These are phyloP conservation scores for Okamejei kenojei DNA, from an alignment of 2,797 vertebrate genomes.

Conservation along the genomic window DNA sequence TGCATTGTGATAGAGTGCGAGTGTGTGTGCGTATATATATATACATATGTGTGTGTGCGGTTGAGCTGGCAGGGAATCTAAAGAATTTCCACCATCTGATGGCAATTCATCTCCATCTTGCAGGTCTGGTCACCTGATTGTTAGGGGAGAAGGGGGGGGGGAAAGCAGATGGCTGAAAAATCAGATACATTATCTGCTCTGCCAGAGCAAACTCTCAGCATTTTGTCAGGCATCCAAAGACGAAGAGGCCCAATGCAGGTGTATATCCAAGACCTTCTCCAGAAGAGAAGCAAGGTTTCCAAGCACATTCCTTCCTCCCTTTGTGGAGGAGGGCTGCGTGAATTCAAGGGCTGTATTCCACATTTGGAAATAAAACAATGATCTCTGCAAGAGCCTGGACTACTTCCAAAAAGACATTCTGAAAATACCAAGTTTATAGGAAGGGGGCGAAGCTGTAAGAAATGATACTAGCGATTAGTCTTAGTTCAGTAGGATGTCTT, in stretches of 20 bases:
- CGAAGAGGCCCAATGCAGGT: background rate
- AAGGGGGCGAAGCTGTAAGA: background rate
- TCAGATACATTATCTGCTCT: background rate
- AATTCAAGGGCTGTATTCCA: background rate
- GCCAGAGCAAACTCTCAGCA: background rate
- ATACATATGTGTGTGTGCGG: too few species aligned
- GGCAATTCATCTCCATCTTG: slow-evolving; percentile 11
- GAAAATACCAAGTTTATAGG: background rate
- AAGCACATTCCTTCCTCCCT: background rate
- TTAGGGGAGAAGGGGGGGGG: background rate
- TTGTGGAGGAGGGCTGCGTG: too few species aligned
- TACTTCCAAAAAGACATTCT: background rate
- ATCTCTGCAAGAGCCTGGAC: background rate
- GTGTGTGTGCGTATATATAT: too few species aligned
- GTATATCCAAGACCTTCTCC: too few species aligned
- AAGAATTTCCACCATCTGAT: background rate
- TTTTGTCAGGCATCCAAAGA: background rate
- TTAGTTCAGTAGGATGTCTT: background rate
- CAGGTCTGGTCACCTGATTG: background rate
- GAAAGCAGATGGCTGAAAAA: slow-evolving; percentile 24
- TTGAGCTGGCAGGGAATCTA: slow-evolving; percentile 13
- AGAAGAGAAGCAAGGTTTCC: background rate
- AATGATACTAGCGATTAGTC: background rate
- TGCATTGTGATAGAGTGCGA: background rate
- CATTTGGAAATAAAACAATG: background rate